Conservation (phyloP, 1,140 invertebrate species). For the Leguminivora glycinivorella region DNA sequence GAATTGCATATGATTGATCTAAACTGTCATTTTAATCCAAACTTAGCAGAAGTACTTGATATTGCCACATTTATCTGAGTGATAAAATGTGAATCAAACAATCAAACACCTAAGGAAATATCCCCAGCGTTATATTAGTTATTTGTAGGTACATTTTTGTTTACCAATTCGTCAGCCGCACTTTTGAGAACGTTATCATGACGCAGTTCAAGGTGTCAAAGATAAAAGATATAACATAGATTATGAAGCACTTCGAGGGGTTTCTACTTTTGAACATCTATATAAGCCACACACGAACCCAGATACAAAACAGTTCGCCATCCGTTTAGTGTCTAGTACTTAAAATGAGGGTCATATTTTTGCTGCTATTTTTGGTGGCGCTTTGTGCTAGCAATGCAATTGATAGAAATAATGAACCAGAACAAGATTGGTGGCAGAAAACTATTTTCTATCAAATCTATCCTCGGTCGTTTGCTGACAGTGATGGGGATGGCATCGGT, state of each 20-base stretch:
- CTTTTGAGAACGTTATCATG: not conserved
- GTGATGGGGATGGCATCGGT: constrained; percentile 86
- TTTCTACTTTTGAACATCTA: not conserved
- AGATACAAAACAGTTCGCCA: not conserved
- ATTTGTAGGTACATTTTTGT: not conserved
- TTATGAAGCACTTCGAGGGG: constrained; percentile 6
- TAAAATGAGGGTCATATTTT: constrained; percentile 45
- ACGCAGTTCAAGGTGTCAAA: constrained; percentile 18
- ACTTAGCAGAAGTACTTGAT: not conserved
- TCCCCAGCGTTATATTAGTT: not conserved
- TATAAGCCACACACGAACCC: not conserved
- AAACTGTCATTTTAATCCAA: not conserved
- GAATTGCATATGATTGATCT: too few species aligned
- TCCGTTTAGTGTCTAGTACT: not conserved
- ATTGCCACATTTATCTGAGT: not conserved
- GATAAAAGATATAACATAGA: constrained; percentile 11
- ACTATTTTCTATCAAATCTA: constrained; percentile 89
- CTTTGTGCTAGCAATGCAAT: constrained; percentile 44
- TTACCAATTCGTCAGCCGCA: not conserved
- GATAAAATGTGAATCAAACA: not conserved
- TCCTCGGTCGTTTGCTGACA: constrained; percentile 87
- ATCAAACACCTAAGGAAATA: not conserved
- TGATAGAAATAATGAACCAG: constrained; percentile 41
- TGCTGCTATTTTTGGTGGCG: constrained; percentile 48
- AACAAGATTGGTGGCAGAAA: constrained; percentile 87